Evolutionary conservation across 2,888 invertebrate genomes (phyloP).

Genomic region (Parnassius glacialis): DNA sequence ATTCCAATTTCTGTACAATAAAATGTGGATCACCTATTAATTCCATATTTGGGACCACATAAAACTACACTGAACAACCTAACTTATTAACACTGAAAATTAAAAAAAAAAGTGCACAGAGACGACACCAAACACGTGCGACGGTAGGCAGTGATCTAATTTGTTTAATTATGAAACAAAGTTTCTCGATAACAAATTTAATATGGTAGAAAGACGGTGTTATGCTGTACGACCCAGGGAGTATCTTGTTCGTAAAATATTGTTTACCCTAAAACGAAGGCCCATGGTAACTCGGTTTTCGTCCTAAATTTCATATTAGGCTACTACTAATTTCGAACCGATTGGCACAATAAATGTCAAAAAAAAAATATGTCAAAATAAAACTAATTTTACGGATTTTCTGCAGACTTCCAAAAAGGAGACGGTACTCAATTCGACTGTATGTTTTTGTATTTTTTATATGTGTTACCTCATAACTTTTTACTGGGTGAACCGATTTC

Average conservation of each 20-base stretch:
- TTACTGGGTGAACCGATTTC: too few relatives aligned
- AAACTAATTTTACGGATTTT: too few relatives aligned
- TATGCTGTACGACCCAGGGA: conserved; percentile 35
- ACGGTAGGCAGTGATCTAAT: conserved; percentile 43
- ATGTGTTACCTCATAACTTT: too few relatives aligned
- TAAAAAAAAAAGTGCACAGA: conserved; percentile 1
- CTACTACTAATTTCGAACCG: too few relatives aligned
- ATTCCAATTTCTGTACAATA: not conserved
- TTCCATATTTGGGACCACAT: conserved; percentile 7
- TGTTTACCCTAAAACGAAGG: too few relatives aligned
- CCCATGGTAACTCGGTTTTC: too few relatives aligned
- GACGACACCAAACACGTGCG: conserved; percentile 14
- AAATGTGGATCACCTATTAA: conserved; percentile 11
- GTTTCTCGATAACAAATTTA: conserved; percentile 38
- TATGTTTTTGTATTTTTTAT: too few relatives aligned
- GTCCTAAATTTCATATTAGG: too few relatives aligned
- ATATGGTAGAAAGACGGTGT: conserved; percentile 34
- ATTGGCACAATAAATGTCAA: too few relatives aligned
- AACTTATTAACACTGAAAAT: not conserved
- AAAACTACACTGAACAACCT: not conserved
- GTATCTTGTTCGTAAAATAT: not conserved
- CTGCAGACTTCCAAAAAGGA: too few relatives aligned
- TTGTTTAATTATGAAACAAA: conserved; percentile 45
- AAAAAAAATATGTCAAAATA: too few relatives aligned
- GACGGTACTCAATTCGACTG: too few relatives aligned